A percentile compares a stretch with the other conserved stretches of the same genome.
These are phyloP conservation scores for Sphaerophoria taeniata DNA, from an alignment of 2,888 invertebrate species.

Conservation along the genomic window DNA sequence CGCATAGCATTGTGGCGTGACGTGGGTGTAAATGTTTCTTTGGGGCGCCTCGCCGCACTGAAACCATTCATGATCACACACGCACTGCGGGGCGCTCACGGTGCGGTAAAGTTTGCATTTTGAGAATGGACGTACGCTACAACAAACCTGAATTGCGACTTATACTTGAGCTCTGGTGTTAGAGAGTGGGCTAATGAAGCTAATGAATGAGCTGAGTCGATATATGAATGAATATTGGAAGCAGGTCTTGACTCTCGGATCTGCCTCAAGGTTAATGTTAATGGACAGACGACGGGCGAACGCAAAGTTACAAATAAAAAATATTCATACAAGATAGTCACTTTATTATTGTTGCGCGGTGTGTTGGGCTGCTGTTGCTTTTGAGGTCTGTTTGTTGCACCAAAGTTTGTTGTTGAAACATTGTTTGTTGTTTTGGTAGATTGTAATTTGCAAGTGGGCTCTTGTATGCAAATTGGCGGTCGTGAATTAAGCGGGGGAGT, in stretches of 20 bases:
- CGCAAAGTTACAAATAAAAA: conserved; percentile 43
- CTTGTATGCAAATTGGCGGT: conserved; percentile 54
- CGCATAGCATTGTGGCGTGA: conserved; percentile 30
- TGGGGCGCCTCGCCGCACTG: conserved; percentile 63
- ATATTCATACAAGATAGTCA: conserved; percentile 57
- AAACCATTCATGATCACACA: conserved; percentile 15
- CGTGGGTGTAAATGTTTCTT: conserved; percentile 72
- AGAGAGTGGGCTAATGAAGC: conserved; percentile 68
- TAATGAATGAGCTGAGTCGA: conserved; percentile 72
- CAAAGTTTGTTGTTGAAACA: conserved; percentile 47
- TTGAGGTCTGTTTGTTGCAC: conserved; percentile 22
- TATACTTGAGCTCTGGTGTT: conserved; percentile 7
- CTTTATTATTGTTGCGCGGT: conserved; percentile 22
- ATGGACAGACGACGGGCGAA: conserved; percentile 49
- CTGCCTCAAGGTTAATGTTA: conserved; percentile 68
- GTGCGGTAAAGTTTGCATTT: conserved; percentile 32
- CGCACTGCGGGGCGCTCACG: conserved; percentile 65
- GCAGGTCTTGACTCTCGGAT: conserved; percentile 49
- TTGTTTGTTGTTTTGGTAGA: conserved; percentile 24
- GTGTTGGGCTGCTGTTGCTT: conserved; percentile 19
- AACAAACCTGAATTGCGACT: conserved; percentile 30
- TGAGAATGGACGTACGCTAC: conserved; percentile 56
- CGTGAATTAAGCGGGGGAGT: conserved; percentile 42
- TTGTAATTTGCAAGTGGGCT: conserved; percentile 61
- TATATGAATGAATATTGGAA: conserved; percentile 68